These are phyloP conservation scores for Leucoptera coffeella DNA, from an alignment of 2,888 invertebrate species.

Conservation along the genomic window DNA sequence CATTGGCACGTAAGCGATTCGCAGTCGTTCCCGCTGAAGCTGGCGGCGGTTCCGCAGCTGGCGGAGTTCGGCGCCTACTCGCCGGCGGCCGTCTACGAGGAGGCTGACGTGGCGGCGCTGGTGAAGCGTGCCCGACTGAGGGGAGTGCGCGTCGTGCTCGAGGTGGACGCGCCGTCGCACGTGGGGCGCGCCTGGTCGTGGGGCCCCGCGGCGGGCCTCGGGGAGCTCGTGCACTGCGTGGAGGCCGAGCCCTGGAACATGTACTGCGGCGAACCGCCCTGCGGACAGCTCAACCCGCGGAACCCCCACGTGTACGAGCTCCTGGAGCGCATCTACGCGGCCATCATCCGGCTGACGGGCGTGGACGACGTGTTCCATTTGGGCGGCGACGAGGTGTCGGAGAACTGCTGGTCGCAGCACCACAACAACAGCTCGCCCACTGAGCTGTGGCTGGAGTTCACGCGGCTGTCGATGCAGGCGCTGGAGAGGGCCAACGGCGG, in stretches of 20 bases:
- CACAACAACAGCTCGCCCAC: conserved; percentile 72
- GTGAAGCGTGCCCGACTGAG: conserved; percentile 70
- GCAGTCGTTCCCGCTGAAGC: conserved; percentile 85
- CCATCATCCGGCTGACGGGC: conserved; percentile 66
- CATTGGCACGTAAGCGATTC: conserved; percentile 92
- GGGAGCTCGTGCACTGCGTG: conserved; percentile 73
- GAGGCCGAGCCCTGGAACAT: conserved; percentile 76
- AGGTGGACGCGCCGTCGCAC: conserved; percentile 88
- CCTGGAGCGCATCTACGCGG: conserved; percentile 67
- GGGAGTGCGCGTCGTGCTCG: conserved; percentile 81
- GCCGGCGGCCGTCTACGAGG: conserved; percentile 67
- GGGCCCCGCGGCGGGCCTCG: conserved; percentile 69
- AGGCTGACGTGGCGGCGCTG: conserved; percentile 64
- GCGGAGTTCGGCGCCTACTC: conserved; percentile 82
- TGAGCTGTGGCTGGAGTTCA: conserved; percentile 75
- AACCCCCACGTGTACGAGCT: conserved; percentile 72
- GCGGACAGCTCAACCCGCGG: conserved; percentile 78
- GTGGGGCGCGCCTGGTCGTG: conserved; percentile 84
- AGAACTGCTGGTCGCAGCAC: conserved; percentile 72
- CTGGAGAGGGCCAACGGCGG: conserved; percentile 59
- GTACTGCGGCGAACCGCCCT: conserved; percentile 81
- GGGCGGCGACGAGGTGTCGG: conserved; percentile 79
- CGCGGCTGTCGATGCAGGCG: conserved; percentile 55
- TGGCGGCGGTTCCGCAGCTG: conserved; percentile 69
- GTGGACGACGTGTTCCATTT: conserved; percentile 76